phyloP scores from a whole-genome alignment of 2,797 vertebrate species.

The Denticeps clupeoides region DNA sequence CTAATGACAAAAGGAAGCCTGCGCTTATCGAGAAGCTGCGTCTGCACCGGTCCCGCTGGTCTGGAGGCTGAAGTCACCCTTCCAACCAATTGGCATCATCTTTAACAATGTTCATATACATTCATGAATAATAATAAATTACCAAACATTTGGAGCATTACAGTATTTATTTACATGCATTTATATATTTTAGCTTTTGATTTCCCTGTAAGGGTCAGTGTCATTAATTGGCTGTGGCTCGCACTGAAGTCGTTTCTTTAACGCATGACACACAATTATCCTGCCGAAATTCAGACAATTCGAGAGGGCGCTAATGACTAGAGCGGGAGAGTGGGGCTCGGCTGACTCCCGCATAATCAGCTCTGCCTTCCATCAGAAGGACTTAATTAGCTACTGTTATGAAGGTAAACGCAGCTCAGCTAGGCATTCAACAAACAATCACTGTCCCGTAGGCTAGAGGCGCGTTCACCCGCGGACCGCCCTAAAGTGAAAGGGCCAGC shows the following conservation, averaged over 20 bases:
- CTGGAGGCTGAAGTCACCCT: not conserved
- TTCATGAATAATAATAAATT: not conserved
- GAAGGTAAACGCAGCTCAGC: constrained; percentile 47
- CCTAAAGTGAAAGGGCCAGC: constrained; percentile 5
- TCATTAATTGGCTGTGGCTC: constrained; percentile 70
- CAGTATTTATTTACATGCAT: no score
- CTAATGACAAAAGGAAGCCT: constrained; percentile 52
- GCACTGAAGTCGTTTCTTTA: constrained; percentile 69
- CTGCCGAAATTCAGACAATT: constrained; percentile 77
- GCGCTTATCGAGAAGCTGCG: constrained; percentile 47
- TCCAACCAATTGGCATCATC: not conserved
- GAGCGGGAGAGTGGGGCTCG: constrained; percentile 30
- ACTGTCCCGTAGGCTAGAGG: constrained; percentile 21
- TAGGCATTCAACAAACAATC: constrained; percentile 44
- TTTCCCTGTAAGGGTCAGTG: constrained; percentile 23
- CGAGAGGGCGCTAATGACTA: constrained; percentile 71
- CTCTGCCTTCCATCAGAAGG: constrained; percentile 76
- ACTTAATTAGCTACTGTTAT: constrained; percentile 82
- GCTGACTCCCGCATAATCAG: constrained; percentile 74
- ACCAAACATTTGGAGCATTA: constrained; percentile 17
- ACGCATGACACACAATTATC: constrained; percentile 83
- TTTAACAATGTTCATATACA: not conserved
- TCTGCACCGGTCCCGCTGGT: constrained; percentile 30
- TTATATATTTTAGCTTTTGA: constrained; percentile 11
- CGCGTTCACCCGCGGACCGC: constrained; percentile 21